Percentiles rank a stretch among this genome's conserved stretches.
phyloP scores from a whole-genome alignment of 2,113 vertebrate species.

The Lates calcarifer region DNA sequence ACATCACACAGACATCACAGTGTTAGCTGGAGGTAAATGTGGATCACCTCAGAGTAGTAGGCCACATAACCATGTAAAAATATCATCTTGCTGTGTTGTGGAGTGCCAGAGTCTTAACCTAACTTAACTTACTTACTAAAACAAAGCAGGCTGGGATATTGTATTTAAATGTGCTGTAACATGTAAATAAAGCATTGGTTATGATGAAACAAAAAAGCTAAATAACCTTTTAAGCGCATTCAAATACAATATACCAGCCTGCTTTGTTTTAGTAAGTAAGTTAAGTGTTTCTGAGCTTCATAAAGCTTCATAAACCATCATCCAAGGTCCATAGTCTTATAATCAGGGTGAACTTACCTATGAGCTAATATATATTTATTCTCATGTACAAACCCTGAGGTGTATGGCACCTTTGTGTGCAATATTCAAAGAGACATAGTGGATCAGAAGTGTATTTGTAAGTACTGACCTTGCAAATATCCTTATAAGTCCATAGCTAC shows the following conservation, averaged over 20 bases:
- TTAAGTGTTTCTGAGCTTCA: neutral
- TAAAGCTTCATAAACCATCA: neutral
- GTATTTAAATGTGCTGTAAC: no score
- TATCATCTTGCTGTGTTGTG: no score
- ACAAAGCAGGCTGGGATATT: no score
- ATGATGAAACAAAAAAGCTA: no score
- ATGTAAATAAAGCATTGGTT: no score
- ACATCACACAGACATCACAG: no score
- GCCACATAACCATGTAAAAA: no score
- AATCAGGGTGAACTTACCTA: neutral
- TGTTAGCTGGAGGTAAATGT: no score
- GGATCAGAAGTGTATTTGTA: conserved; percentile 38
- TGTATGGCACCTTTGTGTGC: neutral
- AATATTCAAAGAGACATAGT: conserved; percentile 7
- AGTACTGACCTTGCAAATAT: conserved; percentile 35
- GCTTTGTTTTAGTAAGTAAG: neutral
- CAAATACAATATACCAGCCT: neutral
- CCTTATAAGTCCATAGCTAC: neutral
- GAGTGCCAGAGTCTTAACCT: no score
- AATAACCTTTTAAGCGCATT: no score
- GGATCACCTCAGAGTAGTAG: no score
- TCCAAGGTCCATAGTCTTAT: neutral
- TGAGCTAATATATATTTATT: neutral
- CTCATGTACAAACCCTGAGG: neutral
- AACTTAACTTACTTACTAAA: no score